These are phyloP conservation scores for Agrotis segetum DNA, from an alignment of 2,888 invertebrate genomes.

Conservation along the genomic window DNA sequence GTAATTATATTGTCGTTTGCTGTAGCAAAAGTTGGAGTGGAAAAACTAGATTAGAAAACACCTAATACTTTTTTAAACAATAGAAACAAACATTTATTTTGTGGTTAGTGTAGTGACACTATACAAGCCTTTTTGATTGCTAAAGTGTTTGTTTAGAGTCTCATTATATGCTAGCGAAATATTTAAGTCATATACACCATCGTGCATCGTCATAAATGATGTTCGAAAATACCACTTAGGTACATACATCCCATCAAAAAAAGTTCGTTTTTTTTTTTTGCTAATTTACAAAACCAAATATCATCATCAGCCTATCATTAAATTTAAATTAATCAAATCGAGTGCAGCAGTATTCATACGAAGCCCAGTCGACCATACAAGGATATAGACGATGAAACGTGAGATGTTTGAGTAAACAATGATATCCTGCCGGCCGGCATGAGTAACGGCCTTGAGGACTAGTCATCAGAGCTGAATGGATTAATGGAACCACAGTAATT, in stretches of 20 bases:
- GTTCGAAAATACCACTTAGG: no score
- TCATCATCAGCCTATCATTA: not conserved
- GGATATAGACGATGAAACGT: conserved; percentile 52
- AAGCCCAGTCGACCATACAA: conserved; percentile 17
- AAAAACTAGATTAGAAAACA: not conserved
- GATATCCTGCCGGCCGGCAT: conserved; percentile 61
- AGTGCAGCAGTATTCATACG: conserved; percentile 25
- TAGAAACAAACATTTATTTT: not conserved
- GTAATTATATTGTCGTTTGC: conserved; percentile 39
- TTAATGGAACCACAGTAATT: conserved; percentile 15
- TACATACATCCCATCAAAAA: no score
- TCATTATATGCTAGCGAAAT: not conserved
- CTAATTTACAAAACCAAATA: no score
- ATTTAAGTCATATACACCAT: not conserved
- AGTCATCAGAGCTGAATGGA: conserved; percentile 20
- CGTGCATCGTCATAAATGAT: no score
- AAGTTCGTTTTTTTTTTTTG: no score
- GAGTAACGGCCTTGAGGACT: conserved; percentile 52
- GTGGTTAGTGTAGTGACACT: not conserved
- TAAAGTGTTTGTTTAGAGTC: no score
- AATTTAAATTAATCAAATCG: conserved; percentile 5
- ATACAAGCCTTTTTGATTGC: not conserved
- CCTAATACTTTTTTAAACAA: conserved; percentile 1
- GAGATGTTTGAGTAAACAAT: conserved; percentile 52
- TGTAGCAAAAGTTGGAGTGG: not conserved